phyloP scores from a whole-genome alignment of 2,797 vertebrate species.

The Alcedo quadribrachys region DNA sequence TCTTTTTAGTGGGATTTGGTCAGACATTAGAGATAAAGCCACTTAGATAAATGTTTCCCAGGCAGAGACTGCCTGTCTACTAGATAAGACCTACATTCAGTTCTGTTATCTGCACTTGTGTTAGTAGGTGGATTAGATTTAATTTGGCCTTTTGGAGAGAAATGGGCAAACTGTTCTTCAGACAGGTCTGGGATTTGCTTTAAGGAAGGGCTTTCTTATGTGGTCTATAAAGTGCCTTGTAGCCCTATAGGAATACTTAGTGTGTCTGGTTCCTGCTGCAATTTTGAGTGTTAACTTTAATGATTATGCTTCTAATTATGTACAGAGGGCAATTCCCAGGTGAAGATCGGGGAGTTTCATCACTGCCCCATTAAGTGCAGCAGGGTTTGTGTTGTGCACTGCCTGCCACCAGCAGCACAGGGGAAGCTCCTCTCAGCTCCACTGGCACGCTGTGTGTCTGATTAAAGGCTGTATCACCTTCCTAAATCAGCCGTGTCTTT shows the following conservation, averaged over 20 bases:
- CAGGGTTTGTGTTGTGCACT: neutral
- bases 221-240: slow-evolving; percentile 5
- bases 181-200: slow-evolving; percentile 14
- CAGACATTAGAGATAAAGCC: neutral
- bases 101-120: slow-evolving; percentile 6
- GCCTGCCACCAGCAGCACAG: neutral
- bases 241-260: slow-evolving; percentile 18
- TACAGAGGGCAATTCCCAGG: neutral
- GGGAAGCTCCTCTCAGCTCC: neutral
- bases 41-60: neutral
- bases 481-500: neutral
- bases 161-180: neutral
- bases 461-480: neutral
- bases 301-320: slow-evolving; percentile 11
- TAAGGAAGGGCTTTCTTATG: neutral
- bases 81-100: slow-evolving; percentile 27
- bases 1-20: neutral
- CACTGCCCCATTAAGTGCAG: neutral
- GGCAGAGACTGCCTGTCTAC: slow-evolving; percentile 8
- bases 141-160: slow-evolving; percentile 7
- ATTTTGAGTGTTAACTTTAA: neutral
- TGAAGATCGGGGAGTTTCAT: neutral
- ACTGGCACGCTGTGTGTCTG: fast-evolving
- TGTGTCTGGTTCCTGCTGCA: slow-evolving; percentile 15
- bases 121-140: slow-evolving; percentile 13